phyloP scores from a whole-genome alignment of 2,888 invertebrate species.

The Volucella inflata region DNA sequence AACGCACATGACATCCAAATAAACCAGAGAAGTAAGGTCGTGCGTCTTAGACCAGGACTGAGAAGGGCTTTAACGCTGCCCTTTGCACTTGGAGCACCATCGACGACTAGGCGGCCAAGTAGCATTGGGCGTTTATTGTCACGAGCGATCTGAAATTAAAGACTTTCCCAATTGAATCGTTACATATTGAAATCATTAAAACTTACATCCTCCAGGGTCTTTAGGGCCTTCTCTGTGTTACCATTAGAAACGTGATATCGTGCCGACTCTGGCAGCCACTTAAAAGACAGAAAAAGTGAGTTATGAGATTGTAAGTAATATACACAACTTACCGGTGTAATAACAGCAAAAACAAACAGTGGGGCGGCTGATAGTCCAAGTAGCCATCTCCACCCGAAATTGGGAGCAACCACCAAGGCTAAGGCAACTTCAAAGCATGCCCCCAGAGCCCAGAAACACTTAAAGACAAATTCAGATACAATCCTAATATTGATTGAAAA shows the following conservation, averaged over 20 bases:
- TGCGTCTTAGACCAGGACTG: slow-evolving; percentile 91
- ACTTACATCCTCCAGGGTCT: slow-evolving; percentile 90
- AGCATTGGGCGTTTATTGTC: slow-evolving; percentile 96
- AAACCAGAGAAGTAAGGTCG: slow-evolving; percentile 95
- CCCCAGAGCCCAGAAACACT: slow-evolving; percentile 98
- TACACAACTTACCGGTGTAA: slow-evolving; percentile 88
- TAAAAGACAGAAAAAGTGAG: slow-evolving; percentile 32
- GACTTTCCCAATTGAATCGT: background rate
- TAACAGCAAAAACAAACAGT: slow-evolving; percentile 91
- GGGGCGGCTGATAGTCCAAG: slow-evolving; percentile 96
- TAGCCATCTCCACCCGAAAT: slow-evolving; percentile 95
- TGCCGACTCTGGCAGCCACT: slow-evolving; percentile 97
- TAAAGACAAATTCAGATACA: slow-evolving; percentile 76
- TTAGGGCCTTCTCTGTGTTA: slow-evolving; percentile 92
- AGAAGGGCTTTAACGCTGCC: slow-evolving; percentile 89
- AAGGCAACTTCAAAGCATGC: slow-evolving; percentile 96
- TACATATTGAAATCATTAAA: background rate
- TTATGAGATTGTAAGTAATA: background rate
- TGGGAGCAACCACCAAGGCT: slow-evolving; percentile 95
- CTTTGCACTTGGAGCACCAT: slow-evolving; percentile 86
- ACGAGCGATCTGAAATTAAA: slow-evolving; percentile 87
- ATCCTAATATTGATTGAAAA: background rate
- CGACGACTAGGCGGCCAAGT: slow-evolving; percentile 92
- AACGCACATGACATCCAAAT: slow-evolving; percentile 98
- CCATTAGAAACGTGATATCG: slow-evolving; percentile 94